Conservation (phyloP, 2,113 vertebrate species). For the Bathybates hornii region DNA sequence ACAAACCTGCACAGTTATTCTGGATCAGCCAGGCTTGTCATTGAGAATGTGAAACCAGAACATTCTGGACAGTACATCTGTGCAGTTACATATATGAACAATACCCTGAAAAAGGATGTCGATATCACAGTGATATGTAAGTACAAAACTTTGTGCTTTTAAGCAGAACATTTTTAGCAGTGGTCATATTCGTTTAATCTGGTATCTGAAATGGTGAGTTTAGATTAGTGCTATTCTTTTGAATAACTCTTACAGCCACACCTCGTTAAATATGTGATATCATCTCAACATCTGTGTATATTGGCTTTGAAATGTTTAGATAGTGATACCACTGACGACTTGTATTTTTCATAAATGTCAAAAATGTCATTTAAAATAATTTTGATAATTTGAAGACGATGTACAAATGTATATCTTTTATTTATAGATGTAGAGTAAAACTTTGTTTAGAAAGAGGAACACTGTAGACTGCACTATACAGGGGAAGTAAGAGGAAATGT, state of each 20-base stretch:
- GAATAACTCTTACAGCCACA: background rate
- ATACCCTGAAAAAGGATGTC: fast-evolving
- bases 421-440: background rate
- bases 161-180: background rate
- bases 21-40: background rate
- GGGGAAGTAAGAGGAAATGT: background rate
- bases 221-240: background rate
- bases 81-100: background rate
- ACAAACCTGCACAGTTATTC: fast-evolving
- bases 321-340: fast-evolving
- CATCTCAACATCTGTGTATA: background rate
- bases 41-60: too few relatives aligned
- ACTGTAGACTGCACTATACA: background rate
- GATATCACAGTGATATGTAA: background rate
- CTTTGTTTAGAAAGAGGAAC: fast-evolving
- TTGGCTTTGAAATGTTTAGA: background rate
- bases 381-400: background rate
- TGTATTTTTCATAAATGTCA: background rate
- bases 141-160: background rate
- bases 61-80: background rate
- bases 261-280: background rate
- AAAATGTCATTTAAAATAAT: background rate
- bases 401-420: background rate
- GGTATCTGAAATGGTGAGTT: fast-evolving
- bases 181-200: fast-evolving